These are phyloP conservation scores for Heliconius melpomene DNA, from an alignment of 1,140 invertebrate species.

Conservation along the genomic window DNA sequence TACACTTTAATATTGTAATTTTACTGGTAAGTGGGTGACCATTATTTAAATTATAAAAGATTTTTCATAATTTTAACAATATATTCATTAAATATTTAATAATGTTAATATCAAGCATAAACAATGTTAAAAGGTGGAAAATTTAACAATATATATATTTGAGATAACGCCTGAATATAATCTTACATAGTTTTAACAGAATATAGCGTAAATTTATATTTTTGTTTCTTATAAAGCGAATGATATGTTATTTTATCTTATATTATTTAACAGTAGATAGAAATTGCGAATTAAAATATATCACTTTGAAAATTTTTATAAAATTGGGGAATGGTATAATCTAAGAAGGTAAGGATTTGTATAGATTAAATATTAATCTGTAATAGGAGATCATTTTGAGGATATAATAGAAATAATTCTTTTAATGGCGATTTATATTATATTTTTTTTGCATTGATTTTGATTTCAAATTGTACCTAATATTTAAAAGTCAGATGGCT, in stretches of 20 bases:
- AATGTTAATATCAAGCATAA: constrained; percentile 19
- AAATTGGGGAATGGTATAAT: constrained; percentile 37
- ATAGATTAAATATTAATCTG: constrained; percentile 18
- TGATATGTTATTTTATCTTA: constrained; percentile 78
- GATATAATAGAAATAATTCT: not conserved
- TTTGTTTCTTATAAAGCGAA: constrained; percentile 76
- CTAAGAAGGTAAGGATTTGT: not conserved
- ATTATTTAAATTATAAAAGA: not conserved
- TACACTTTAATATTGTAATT: not conserved
- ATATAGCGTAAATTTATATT: constrained; percentile 42
- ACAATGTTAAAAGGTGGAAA: constrained; percentile 28
- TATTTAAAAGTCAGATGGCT: not conserved
- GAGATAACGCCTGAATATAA: constrained; percentile 46
- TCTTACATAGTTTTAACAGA: constrained; percentile 41
- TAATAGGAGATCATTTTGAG: constrained; percentile 20
- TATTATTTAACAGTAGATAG: constrained; percentile 46
- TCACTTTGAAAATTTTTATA: constrained; percentile 37
- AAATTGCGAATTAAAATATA: constrained; percentile 46
- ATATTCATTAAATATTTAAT: not conserved
- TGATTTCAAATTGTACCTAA: not conserved
- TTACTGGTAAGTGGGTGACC: not conserved
- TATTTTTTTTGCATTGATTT: not conserved
- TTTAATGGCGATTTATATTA: not conserved
- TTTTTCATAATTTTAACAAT: not conserved
- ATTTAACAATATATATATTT: constrained; percentile 41